Evolutionary conservation across 2,113 vertebrate genomes (phyloP), one percentile per base, ranked within the genome.

Genomic region (Polypterus senegalus): DNA sequence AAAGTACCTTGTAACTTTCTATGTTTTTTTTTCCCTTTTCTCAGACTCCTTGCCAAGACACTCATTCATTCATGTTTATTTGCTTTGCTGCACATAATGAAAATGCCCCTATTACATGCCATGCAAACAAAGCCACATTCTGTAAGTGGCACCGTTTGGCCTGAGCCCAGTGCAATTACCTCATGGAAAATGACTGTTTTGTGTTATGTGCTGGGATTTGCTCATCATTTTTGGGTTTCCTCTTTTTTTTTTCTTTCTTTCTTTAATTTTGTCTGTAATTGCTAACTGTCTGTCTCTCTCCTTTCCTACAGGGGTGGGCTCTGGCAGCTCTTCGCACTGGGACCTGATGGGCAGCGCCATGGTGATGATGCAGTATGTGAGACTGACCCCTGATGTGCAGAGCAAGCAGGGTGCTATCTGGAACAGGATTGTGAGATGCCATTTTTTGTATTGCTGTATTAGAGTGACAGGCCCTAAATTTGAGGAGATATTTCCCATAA

Each of bases 341-440:
- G 94, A 97, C 67, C 77, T 97, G 71, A 85, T 87, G 86, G 94
- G 94, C 45, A 92, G 90, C 67, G 84, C 91, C 66, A 92, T 97
- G 86, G 88, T 97, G 73, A 97, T 91, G 73, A 90, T 91, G 0
- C 92, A 97, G 45, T 89, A 91, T 73, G 84, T 97, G 69, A 92
- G 94, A 11, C 90, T 97, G 62, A 97, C 94, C 44, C 88, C 92
- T 47, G 94, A 97, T 73, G 77, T 83, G 83, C 93, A 97, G 74
- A 97, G 94, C 85, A 86, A 90, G 67, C 93, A 92, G 81, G 94
- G 94, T 69, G 92, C 92, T 45, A 81, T 97, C 6, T 97, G 94
- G 94, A 93, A 92, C 77, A 86, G 93, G 9, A 81, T 92, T 69
- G 94, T 97, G 81, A 92, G 92, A 62, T 27, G 27, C 1, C 27